These are phyloP conservation scores for Tetragonula carbonaria DNA, from an alignment of 2,888 invertebrate species.

Conservation along the genomic window DNA sequence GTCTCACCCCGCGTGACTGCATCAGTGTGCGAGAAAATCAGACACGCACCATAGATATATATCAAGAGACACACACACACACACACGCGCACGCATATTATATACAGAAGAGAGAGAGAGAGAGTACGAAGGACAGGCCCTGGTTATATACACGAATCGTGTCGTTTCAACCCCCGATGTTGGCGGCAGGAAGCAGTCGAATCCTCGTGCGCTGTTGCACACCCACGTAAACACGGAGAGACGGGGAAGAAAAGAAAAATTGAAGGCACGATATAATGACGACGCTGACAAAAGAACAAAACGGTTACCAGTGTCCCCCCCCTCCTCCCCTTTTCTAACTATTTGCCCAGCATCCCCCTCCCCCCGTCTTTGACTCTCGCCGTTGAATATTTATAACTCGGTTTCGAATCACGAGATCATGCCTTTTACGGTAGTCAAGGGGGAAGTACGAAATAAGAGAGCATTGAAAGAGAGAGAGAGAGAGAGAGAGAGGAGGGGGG, in stretches of 20 bases:
- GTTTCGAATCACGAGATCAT: conserved; percentile 65
- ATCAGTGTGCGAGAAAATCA: conserved; percentile 34
- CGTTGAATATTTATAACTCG: conserved; percentile 70
- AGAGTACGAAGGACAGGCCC: not conserved
- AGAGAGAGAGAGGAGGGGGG: conserved; percentile 23
- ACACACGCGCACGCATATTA: no score
- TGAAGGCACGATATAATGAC: conserved; percentile 60
- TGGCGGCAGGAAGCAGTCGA: conserved; percentile 37
- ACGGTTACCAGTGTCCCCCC: conserved; percentile 36
- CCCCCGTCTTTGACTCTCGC: conserved; percentile 41
- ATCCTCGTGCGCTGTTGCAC: conserved; percentile 32
- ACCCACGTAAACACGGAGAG: conserved; percentile 41
- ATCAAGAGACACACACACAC: no score
- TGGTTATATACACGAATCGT: not conserved
- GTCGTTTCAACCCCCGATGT: not conserved
- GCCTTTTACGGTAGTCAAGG: conserved; percentile 54
- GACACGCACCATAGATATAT: not conserved
- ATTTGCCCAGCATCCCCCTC: conserved; percentile 3
- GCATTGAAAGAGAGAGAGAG: conserved; percentile 32
- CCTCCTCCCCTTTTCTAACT: conserved; percentile 3
- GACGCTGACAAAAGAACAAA: conserved; percentile 72
- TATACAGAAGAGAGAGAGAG: not conserved
- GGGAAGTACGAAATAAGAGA: conserved; percentile 31
- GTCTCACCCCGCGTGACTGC: conserved; percentile 51
- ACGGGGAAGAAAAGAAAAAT: conserved; percentile 45